Conservation (phyloP, 2,888 invertebrate species). For the Dioctria linearis region DNA sequence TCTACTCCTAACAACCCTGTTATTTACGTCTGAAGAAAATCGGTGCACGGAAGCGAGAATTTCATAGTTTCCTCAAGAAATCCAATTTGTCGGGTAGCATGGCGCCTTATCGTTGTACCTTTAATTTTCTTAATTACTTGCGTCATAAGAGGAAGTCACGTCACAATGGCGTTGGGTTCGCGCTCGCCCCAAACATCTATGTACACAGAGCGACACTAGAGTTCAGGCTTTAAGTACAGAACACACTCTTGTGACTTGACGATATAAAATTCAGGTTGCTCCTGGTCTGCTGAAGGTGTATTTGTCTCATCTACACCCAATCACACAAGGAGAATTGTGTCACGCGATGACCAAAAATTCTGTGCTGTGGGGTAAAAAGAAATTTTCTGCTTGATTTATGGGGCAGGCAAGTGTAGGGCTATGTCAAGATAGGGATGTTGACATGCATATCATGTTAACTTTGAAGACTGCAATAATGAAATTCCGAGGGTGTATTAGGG, state of each 20-base stretch:
- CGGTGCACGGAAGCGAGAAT: constrained; percentile 56
- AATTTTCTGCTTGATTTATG: constrained; percentile 56
- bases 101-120: constrained; percentile 55
- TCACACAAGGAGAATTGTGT: constrained; percentile 42
- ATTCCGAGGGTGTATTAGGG: constrained; percentile 38
- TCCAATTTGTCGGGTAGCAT: constrained; percentile 56
- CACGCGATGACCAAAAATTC: constrained; percentile 52
- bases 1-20: constrained; percentile 54
- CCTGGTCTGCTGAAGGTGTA: constrained; percentile 12
- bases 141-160: constrained; percentile 56
- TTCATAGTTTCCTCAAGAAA: constrained; percentile 53
- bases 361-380: constrained; percentile 45
- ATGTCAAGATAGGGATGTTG: constrained; percentile 35
- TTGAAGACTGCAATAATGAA: constrained; percentile 33
- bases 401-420: constrained; percentile 17
- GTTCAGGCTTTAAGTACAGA: background rate
- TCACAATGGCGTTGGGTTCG: constrained; percentile 27
- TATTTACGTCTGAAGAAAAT: constrained; percentile 55
- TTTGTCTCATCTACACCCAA: constrained; percentile 17
- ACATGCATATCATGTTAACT: constrained; percentile 7
- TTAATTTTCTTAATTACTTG: constrained; percentile 58
- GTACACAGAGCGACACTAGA: background rate
- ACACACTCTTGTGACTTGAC: constrained; percentile 12
- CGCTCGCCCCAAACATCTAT: background rate
- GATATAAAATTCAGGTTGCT: constrained; percentile 17